A percentile compares a stretch with the other conserved stretches of the same genome.
Conservation (phyloP, 2,113 vertebrate genomes). For the Malurus alboscapulatus region DNA sequence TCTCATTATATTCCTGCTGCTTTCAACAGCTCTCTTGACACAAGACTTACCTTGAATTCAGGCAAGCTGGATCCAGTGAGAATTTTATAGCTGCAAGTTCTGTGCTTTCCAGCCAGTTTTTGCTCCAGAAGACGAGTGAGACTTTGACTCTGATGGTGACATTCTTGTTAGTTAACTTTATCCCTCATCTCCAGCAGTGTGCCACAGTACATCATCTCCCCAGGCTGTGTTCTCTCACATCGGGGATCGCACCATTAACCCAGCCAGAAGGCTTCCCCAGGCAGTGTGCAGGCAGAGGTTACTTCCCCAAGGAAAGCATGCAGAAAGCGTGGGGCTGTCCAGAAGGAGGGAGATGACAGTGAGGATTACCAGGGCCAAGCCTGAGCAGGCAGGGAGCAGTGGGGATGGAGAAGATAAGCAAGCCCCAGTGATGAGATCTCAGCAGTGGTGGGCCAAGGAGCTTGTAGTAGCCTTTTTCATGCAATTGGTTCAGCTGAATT, state of each 20-base stretch:
- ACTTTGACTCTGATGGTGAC: rapidly evolving
- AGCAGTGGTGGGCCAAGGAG: neutral
- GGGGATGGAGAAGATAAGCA: neutral
- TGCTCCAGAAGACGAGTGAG: neutral
- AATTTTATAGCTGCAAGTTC: neutral
- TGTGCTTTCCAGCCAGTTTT: neutral
- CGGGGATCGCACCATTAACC: neutral
- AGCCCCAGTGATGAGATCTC: neutral
- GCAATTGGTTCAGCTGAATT: neutral
- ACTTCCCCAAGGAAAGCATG: neutral
- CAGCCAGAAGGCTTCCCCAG: neutral
- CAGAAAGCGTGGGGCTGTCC: neutral
- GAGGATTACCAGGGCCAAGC: neutral
- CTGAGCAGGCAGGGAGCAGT: neutral
- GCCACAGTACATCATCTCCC: neutral
- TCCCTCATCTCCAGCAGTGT: neutral
- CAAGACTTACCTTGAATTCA: neutral
- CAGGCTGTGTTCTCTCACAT: neutral
- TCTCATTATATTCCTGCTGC: neutral
- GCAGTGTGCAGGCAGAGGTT: neutral
- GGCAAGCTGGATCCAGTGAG: neutral
- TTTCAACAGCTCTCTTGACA: neutral
- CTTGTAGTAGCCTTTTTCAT: neutral
- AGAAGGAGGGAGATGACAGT: neutral
- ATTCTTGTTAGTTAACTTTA: neutral